A percentile compares a stretch with the other conserved stretches of the same genome.
These are phyloP conservation scores for Branchipolynoe longqiensis DNA, from an alignment of 2,888 invertebrate species.

Conservation along the genomic window DNA sequence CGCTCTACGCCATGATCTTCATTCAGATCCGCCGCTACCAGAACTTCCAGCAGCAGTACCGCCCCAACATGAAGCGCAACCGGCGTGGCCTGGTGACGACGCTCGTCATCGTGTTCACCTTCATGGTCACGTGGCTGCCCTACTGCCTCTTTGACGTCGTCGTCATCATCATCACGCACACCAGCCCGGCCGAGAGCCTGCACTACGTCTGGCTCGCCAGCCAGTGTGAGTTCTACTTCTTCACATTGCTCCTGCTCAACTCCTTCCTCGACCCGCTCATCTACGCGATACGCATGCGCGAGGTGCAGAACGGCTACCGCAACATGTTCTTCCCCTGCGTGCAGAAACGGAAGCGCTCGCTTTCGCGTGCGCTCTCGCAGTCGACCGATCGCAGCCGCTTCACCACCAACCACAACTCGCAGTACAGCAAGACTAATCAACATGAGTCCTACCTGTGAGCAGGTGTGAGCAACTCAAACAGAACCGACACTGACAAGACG, in stretches of 20 bases:
- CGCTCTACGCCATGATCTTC: conserved; percentile 62
- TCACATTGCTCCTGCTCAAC: conserved; percentile 63
- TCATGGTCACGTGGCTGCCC: conserved; percentile 75
- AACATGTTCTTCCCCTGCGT: conserved; percentile 33
- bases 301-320: conserved; percentile 62
- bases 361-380: background rate
- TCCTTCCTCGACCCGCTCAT: conserved; percentile 63
- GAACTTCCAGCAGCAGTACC: conserved; percentile 16
- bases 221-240: conserved; percentile 51
- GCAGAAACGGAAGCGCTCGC: background rate
- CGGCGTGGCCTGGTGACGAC: conserved; percentile 75
- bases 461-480: background rate
- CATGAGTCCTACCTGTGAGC: conserved; percentile 1
- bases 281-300: conserved; percentile 64
- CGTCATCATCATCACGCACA: conserved; percentile 65
- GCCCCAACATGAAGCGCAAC: conserved; percentile 65
- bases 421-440: conserved; percentile 26
- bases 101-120: conserved; percentile 74
- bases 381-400: conserved; percentile 8
- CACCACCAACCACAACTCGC: background rate
- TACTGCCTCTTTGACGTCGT: conserved; percentile 72
- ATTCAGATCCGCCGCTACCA: conserved; percentile 60
- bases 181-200: conserved; percentile 9
- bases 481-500: too few species aligned
- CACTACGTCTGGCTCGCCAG: conserved; percentile 50